Base-by-base conservation (phyloP, 2,113 vertebrate species). In the Neolamprologus toae region DNA sequence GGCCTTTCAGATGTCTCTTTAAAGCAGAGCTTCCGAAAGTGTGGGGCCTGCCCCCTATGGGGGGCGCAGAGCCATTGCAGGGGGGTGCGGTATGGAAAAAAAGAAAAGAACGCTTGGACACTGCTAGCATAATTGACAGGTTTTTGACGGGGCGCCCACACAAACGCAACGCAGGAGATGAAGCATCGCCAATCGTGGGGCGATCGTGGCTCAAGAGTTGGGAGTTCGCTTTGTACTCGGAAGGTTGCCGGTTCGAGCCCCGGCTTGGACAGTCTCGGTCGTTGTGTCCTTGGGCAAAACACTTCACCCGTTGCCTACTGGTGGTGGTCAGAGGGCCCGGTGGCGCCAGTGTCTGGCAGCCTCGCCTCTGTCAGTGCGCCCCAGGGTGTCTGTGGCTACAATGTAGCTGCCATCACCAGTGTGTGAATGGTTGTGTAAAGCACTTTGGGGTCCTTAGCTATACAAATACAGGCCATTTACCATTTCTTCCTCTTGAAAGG, bases 181-280 rank as follows among this genome's bases (percentile, higher is more conserved):
- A 47, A 47, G 45, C 7, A 4, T 16, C 1, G 28, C 23, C 23
- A 23, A 23, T 21, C 21, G 21, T 21, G 21, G 21, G 21, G 21
- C 21, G 21, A 21, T 45, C 8, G 0, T 0, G 49, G 5, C 49
- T 51, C 49, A 51, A 51, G 3, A 51, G 5, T n/a, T n/a, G 9
- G 19, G 19, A n/a, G 19, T 3, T 51, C 0, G 1, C 0, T 9
- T 10, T 51, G 49, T 10, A 10, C 5, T 51, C 1, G 1, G 0
- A 51, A 51, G 19, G 49, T 51, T n/a, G 49, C 49, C 0, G 19
- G 49, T 51, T 51, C 0, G 1, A n/a, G 49, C 19, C 19, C 49
- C 0, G 9, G 49, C 49, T 51, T 0, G 5, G 49, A 51, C 19
- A 10, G 49, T n/a, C 49, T 51, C 1, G 0, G 16, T 3, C 2